Percentiles rank a stretch among this genome's conserved stretches.
Conservation (phyloP, 2,888 invertebrate genomes). For the Tupiocoris notatus region DNA sequence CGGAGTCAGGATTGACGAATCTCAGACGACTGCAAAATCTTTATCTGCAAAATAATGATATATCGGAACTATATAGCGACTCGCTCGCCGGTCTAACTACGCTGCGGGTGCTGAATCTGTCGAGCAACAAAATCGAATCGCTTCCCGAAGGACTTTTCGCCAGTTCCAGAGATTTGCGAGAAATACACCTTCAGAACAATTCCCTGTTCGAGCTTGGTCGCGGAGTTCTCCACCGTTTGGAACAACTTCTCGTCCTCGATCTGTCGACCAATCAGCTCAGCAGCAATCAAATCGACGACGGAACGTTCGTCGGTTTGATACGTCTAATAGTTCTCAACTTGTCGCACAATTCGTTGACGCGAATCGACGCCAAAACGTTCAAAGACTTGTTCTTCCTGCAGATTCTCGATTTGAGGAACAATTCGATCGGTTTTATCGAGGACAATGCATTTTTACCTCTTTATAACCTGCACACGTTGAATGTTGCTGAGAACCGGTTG, state of each 20-base stretch:
- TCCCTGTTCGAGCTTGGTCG: constrained; percentile 77
- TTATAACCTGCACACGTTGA: constrained; percentile 84
- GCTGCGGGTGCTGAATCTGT: constrained; percentile 78
- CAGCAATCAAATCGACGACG: constrained; percentile 79
- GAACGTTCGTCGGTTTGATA: constrained; percentile 80
- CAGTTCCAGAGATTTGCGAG: constrained; percentile 75
- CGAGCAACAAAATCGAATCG: constrained; percentile 77
- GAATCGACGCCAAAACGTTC: constrained; percentile 79
- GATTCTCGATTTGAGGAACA: constrained; percentile 80
- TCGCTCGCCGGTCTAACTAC: constrained; percentile 76
- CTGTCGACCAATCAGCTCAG: constrained; percentile 81
- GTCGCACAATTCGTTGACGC: constrained; percentile 80
- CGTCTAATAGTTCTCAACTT: constrained; percentile 80
- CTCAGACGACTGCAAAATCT: constrained; percentile 76
- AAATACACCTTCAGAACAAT: constrained; percentile 82
- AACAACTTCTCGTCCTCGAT: constrained; percentile 80
- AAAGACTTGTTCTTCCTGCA: constrained; percentile 83
- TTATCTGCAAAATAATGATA: constrained; percentile 78
- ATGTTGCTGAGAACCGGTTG: constrained; percentile 82
- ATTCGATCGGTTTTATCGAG: constrained; percentile 84
- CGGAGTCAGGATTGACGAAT: constrained; percentile 72
- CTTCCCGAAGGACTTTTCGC: constrained; percentile 80
- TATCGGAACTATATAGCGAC: constrained; percentile 74
- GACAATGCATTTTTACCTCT: constrained; percentile 83
- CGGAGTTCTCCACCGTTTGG: constrained; percentile 78